phyloP scores from a whole-genome alignment of 2,797 vertebrate species.

The Tapirus indicus region DNA sequence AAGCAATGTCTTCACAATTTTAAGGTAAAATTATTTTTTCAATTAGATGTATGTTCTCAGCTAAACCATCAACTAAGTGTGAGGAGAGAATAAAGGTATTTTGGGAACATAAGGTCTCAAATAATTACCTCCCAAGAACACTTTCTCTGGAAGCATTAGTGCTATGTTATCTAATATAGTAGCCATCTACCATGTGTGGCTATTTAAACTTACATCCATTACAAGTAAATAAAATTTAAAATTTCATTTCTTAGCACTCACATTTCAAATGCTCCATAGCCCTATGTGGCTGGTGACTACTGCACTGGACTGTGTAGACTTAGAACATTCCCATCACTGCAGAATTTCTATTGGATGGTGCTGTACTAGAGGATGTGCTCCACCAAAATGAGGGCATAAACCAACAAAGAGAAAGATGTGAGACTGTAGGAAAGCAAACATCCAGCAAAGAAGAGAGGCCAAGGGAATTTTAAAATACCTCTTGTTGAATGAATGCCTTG shows the following conservation, averaged over 20 bases:
- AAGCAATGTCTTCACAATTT: neutral
- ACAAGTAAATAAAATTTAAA: too few relatives aligned
- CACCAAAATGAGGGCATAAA: too few relatives aligned
- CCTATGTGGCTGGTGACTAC: neutral
- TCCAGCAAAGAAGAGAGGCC: too few relatives aligned
- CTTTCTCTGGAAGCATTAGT: neutral
- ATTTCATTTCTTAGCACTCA: too few relatives aligned
- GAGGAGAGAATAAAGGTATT: too few relatives aligned
- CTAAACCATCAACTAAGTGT: neutral
- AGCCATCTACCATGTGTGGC: neutral
- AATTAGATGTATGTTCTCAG: neutral
- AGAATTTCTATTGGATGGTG: neutral
- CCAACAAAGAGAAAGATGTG: neutral
- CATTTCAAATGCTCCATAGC: too few relatives aligned
- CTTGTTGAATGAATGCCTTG: neutral
- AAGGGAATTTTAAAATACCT: neutral
- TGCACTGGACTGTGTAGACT: neutral
- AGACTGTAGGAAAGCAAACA: neutral
- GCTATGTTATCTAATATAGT: neutral
- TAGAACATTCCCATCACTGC: fast-evolving
- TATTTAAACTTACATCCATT: too few relatives aligned
- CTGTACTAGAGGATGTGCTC: too few relatives aligned
- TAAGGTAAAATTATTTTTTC: neutral
- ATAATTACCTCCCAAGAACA: neutral
- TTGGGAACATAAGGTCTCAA: neutral